These are phyloP conservation scores for Embidobia sp. DNA, from an alignment of 2,888 invertebrate species.

Conservation along the genomic window DNA sequence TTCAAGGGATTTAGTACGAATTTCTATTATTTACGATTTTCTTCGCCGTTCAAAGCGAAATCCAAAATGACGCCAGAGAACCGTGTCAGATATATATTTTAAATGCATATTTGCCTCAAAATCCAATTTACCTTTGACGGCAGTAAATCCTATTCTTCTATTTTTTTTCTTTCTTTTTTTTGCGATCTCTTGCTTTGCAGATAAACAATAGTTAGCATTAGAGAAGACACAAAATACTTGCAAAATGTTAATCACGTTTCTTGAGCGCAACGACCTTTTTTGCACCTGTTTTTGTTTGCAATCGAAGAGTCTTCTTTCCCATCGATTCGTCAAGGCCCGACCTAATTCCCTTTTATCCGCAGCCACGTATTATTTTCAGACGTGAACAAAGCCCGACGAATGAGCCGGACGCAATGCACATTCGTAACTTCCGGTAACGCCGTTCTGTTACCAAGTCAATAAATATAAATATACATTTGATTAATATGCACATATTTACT, in stretches of 20 bases:
- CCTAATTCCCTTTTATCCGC: constrained; percentile 56
- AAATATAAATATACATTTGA: constrained; percentile 46
- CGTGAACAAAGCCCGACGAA: constrained; percentile 55
- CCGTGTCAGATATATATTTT: constrained; percentile 9
- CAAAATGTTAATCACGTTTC: constrained; percentile 21
- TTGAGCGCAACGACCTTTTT: constrained; percentile 23
- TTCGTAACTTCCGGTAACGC: constrained; percentile 52
- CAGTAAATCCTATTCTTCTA: constrained; percentile 4
- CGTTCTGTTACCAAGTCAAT: constrained; percentile 40
- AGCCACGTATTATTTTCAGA: constrained; percentile 54
- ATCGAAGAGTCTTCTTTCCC: constrained; percentile 32
- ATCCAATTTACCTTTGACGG: constrained; percentile 9
- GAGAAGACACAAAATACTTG: background rate
- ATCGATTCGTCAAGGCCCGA: constrained; percentile 54
- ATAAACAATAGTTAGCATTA: constrained; percentile 5
- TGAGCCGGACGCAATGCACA: constrained; percentile 58
- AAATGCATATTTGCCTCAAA: constrained; percentile 19
- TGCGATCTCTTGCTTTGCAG: background rate
- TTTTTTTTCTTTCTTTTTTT: background rate
- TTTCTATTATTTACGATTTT: constrained; percentile 27
- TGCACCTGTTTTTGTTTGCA: constrained; percentile 17
- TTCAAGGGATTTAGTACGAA: constrained; percentile 7
- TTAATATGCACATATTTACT: constrained; percentile 8
- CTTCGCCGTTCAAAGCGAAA: background rate
- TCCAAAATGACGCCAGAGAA: constrained; percentile 3